These are phyloP conservation scores for Zosterops lateralis DNA, from an alignment of 2,113 vertebrate genomes.

Conservation along the genomic window DNA sequence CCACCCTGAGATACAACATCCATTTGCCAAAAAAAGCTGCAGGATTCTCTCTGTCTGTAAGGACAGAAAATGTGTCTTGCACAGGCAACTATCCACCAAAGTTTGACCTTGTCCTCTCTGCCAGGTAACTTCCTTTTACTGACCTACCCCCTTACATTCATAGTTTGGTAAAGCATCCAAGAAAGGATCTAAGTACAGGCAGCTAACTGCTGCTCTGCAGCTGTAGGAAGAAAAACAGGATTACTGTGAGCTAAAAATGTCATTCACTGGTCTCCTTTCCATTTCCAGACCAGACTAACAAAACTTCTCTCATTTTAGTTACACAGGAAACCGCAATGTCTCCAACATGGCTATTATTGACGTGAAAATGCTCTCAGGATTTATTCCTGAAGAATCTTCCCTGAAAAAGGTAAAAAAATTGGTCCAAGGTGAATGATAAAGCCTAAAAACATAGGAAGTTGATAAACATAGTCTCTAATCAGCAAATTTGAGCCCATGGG, in stretches of 20 bases:
- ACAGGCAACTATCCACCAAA: not conserved
- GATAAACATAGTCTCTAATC: not conserved
- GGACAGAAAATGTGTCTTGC: conserved; percentile 5
- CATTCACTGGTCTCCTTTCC: not conserved
- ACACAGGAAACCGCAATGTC: conserved; percentile 33
- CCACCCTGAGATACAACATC: conserved; percentile 66
- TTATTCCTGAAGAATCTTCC: conserved; percentile 55
- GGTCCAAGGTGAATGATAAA: not conserved
- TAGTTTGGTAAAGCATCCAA: not conserved
- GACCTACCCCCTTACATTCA: not conserved
- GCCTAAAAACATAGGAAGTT: not conserved
- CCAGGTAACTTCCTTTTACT: conserved; percentile 57
- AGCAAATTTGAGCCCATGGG: not conserved
- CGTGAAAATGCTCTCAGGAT: conserved; percentile 77
- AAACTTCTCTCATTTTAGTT: conserved; percentile 46
- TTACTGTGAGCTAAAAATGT: not conserved
- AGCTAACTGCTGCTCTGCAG: not conserved
- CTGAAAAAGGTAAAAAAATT: conserved; percentile 56
- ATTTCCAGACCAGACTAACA: not conserved
- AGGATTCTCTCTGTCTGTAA: conserved; percentile 52
- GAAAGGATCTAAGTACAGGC: not conserved
- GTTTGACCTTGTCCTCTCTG: conserved; percentile 51
- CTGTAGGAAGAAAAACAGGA: not conserved
- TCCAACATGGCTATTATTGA: conserved; percentile 73
- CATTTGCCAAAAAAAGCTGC: conserved; percentile 33